Base-by-base conservation (phyloP, 2,113 vertebrate species). In the Gallinago media region DNA sequence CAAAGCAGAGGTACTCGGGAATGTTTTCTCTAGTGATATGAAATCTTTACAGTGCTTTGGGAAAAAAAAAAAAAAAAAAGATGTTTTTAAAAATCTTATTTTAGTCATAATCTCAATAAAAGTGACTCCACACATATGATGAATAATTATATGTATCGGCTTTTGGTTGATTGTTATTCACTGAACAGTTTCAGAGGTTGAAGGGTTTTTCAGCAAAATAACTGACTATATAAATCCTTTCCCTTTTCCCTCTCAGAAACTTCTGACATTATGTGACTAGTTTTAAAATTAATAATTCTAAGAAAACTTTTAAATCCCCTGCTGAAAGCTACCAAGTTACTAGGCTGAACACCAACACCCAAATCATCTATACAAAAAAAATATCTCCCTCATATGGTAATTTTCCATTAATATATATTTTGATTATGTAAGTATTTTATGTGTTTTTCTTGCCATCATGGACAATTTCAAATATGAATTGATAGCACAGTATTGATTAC, bases 261-360 rank as follows among this genome's bases (percentile, higher is more conserved):
- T 92, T 96, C 76, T 94, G 74, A 84, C 63, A 6, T 91, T 85
- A 18, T 46, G 76, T 81, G 25, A 95, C 75, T 92, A 95, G 31
- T 20, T 85, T 93, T 95, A 78, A 82, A 94, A 96, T 86, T 44
- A 88, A 78, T 81, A 8, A 74, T 77, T 87, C 89, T 74, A 81
- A 84, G 47, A 85, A 55, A 6, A 1, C 1, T 31, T 47, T 74
- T 3, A 19, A 88, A 92, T 34, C 25, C 22, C 27, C 52, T 72
- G 12, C 42, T 88, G 66, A 91, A 75, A 75, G 17, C 29, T 95
- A 90, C 61, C 7, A 63, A 85, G 32, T 87, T 86, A 52, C 61
- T n/a, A 94, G 94, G 72, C 19, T 36, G 61, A 76, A 86, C 15
- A 63, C 26, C 52, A 92, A 38, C 56, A 59, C 11, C 7, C n/a